Evolutionary conservation across 2,797 vertebrate genomes (phyloP).

Genomic region (Urophycis tenuis): DNA sequence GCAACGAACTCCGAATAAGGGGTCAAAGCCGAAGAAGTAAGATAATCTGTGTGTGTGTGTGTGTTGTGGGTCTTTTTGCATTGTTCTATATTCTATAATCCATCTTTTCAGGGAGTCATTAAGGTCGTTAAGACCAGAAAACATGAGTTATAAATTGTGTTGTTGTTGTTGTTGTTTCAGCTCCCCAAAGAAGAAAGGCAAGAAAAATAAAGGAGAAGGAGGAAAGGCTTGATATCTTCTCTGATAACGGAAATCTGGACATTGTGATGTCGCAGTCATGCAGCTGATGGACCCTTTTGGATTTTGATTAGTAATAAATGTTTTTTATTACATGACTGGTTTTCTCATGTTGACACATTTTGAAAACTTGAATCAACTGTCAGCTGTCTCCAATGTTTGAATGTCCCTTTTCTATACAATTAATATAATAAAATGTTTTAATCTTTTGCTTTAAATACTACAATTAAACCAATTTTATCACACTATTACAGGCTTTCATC

Average conservation of each 20-base stretch:
- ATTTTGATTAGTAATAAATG: background rate
- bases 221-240: background rate
- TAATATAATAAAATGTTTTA: background rate
- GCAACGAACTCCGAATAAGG: slow-evolving; percentile 25
- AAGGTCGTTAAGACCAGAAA: no score
- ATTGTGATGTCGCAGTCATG: background rate
- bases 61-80: background rate
- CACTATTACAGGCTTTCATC: background rate
- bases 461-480: background rate
- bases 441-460: background rate
- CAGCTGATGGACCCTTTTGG: background rate
- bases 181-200: background rate
- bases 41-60: background rate
- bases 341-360: background rate
- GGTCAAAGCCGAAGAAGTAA: slow-evolving; percentile 58
- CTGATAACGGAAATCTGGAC: background rate
- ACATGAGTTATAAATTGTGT: background rate
- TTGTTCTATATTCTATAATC: background rate
- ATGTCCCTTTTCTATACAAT: background rate
- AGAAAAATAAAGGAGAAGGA: background rate
- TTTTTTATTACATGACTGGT: background rate
- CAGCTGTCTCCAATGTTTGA: background rate
- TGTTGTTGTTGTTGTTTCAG: background rate
- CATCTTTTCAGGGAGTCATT: no score
- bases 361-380: background rate